These are phyloP conservation scores for Mus pahari DNA, from an alignment of 2,113 vertebrate species.

Conservation along the genomic window DNA sequence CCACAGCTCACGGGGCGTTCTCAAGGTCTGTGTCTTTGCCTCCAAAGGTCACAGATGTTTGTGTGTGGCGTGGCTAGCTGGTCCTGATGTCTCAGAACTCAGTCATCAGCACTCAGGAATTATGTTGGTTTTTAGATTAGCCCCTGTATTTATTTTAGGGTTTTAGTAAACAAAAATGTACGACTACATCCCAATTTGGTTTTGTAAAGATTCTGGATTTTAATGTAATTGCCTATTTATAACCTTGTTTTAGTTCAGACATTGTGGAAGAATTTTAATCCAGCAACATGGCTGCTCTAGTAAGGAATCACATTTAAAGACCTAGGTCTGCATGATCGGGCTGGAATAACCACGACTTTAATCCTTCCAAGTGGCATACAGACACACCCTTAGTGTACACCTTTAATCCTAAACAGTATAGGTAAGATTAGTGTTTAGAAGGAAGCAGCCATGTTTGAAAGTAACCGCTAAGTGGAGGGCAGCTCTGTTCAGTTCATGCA, in stretches of 20 bases:
- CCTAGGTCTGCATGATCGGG: too few species aligned
- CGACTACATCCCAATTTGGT: not conserved
- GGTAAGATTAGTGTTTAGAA: too few species aligned
- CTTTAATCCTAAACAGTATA: too few species aligned
- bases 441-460: too few species aligned
- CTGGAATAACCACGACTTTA: too few species aligned
- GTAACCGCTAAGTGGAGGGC: too few species aligned
- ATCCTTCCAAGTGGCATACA: too few species aligned
- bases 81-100: not conserved
- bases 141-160: not conserved
- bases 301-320: too few species aligned
- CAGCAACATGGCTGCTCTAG: too few species aligned
- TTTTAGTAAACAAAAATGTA: conserved; percentile 18
- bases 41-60: not conserved
- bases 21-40: not conserved
- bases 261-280: not conserved
- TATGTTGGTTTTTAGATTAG: not conserved
- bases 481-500: too few species aligned
- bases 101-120: not conserved
- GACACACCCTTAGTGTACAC: too few species aligned
- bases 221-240: not conserved
- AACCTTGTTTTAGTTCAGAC: conserved; percentile 8
- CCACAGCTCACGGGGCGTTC: not conserved
- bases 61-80: not conserved
- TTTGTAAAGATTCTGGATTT: conserved; percentile 43